Evolutionary conservation across 2,797 vertebrate species (phyloP), one percentile per base, ranked within the genome.

Genomic region (Etheostoma perlongum): DNA sequence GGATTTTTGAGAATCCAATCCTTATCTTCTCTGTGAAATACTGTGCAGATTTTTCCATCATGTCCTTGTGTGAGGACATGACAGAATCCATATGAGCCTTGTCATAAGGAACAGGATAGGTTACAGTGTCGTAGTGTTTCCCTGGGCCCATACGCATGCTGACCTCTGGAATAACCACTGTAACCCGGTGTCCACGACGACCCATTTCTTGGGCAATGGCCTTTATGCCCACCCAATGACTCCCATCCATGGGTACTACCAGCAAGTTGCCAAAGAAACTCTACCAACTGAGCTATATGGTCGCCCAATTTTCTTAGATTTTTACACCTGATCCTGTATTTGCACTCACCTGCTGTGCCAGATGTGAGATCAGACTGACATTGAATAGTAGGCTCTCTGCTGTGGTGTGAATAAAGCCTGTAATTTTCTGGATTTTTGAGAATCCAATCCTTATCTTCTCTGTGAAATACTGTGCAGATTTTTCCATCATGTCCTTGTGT

Each of bases 171-270:
- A 95, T 93, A 0, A 97, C 10, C 2, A 96, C 95, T 0, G 95
- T 93, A 0, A 96, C 85, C 8, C 88, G 83, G 10, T 98, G 97
- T 4, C 97, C 97, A 59, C 86, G 96, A 4, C 88, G 90, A 15
- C 91, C 94, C 76, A 98, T 84, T 81, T 95, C 93, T 0, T 90
- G 83, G 25, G 94, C 58, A 10, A 95, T 69, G 0, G 92, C 78
- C 1, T 91, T 94, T 18, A 97, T 69, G 7, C 94, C 96, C 11
- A 96, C 76, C 97, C 97, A 98, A 46, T 97, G 97, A 77, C 97
- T 98, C 58, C 97, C 96, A 0, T 96, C 97, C 27, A 88, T 21
- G 0, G 96, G 96, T 8, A 97, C 16, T 79, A 97, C 93, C 74
- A 98, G 87, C 40, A 98, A 57, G 40, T 94, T 96, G 1, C n/a